phyloP scores from a whole-genome alignment of 2,888 invertebrate genomes.

The Philereme vetulata region DNA sequence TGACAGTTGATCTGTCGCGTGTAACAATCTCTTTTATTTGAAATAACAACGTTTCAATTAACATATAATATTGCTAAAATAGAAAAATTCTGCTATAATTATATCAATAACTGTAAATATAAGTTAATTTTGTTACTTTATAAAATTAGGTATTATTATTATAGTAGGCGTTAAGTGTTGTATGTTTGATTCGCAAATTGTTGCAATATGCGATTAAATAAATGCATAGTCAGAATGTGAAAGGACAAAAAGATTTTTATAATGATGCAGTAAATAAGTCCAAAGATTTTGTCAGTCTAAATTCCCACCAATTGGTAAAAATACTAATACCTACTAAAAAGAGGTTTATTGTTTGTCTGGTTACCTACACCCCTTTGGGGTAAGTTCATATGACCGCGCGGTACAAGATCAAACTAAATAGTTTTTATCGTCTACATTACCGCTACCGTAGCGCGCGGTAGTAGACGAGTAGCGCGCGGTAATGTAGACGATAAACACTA shows the following conservation, averaged over 20 bases:
- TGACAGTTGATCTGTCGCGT: constrained; percentile 9
- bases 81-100: constrained; percentile 80
- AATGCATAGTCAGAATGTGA: constrained; percentile 76
- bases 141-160: constrained; percentile 83
- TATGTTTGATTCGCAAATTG: constrained; percentile 82
- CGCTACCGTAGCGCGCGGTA: no score
- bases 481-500: no score
- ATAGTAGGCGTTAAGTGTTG: constrained; percentile 81
- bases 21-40: constrained; percentile 14
- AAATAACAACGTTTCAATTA: constrained; percentile 39
- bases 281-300: constrained; percentile 77
- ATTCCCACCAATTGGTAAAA: constrained; percentile 77
- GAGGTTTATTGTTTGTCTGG: constrained; percentile 53
- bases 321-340: constrained; percentile 63
- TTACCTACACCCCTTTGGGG: constrained; percentile 30
- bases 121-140: constrained; percentile 84
- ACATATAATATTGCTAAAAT: constrained; percentile 70
- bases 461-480: no score
- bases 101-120: constrained; percentile 82
- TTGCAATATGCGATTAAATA: constrained; percentile 81
- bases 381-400: no score
- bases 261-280: constrained; percentile 67
- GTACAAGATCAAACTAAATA: no score
- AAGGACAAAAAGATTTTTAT: constrained; percentile 69
- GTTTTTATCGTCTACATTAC: no score